Base-by-base conservation (phyloP, 2,113 vertebrate genomes). In the Salvator merianae region DNA sequence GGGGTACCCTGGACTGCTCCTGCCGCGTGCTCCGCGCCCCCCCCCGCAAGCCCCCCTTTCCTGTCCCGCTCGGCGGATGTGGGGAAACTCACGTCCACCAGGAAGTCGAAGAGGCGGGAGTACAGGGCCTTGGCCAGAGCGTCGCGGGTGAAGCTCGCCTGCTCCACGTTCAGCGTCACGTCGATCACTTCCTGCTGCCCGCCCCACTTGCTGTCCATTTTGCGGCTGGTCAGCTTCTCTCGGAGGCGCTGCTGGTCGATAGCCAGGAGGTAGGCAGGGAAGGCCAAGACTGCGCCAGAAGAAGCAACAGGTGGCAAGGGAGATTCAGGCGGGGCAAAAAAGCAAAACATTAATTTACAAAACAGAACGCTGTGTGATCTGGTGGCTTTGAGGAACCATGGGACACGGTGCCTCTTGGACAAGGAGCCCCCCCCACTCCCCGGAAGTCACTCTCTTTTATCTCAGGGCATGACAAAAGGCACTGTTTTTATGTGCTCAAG, bases 131-230 rank as follows among this genome's bases (percentile, higher is more conserved):
- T 97, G 90, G 96, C 92, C 70, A 97, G 95, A 13, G 97, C 97
- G 32, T 97, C 96, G 1, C 97, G 92, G 82, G 95, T 90, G 94
- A 97, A 97, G 71, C 81, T 90, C 59, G 97, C 96, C 93, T 97
- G 97, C 86, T 97, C 96, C 0, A 94, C 96, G 89, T 97, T 97
- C 63, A 97, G 90, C 6, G 96, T 97, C 62, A 97, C 97, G 0
- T 95, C 91, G 88, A 97, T 97, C 83, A 93, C 94, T 91, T 97
- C 97, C 0, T 92, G 95, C 93, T 94, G 95, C 14, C 97, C 96
- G 0, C 97, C 97, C 97, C 97, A 97, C 89, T 96, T 96, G 89
- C 97, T 97, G 94, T 97, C 97, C 96, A 97, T 96, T 9, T 93
- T 85, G 79, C 96, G 94, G 88, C 97, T 97, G 88, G 97, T 97